Evolutionary conservation across 2,888 invertebrate genomes (phyloP), one percentile per base, ranked within the genome.

Genomic region (Cremastinae sp.): DNA sequence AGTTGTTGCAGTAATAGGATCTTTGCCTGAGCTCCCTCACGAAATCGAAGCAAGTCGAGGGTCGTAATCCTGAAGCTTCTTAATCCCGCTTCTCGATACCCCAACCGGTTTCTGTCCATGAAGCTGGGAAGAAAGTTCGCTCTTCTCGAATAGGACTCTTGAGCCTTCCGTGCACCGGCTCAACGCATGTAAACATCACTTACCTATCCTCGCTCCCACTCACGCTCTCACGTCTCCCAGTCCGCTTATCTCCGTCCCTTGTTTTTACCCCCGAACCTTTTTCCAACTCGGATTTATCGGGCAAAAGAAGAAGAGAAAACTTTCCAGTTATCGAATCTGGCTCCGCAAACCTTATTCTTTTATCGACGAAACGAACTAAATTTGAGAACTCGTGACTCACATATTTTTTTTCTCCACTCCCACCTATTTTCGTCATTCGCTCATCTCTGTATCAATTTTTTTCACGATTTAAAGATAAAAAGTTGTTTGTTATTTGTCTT

Each of bases 1-100:
- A 81, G 79, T 82, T 82, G 81, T 79, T 78, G 79, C 78, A 64
- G 82, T 83, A 84, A 83, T 81, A 79, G 81, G 82, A 84, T 83
- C 80, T 78, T 70, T 73, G 28, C 75, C 62, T 73, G 78, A 80
- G 79, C 80, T 81, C 71, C 80, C 79, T 77, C 74, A 79, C 66
- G 78, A 75, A 82, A 82, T 82, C 81, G 80, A 81, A 82, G 66
- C 78, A 77, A 79, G 74, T 41, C 62, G 59, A 79, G n/a, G n/a
- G n/a, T 72, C 70, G 72, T 81, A 81, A 83, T 83, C 82, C 81
- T 68, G 55, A 61, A 77, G 79, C 75, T 80, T 78, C 78, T 79
- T 81, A 82, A 83, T 83, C 81, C 79, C 71, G 78, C 74, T 73
- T 66, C 56, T 61, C 65, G 41, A 12, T 22, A 28, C 22, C 28